Conservation (phyloP, 1,140 invertebrate species). For the Hirudo medicinalis region DNA sequence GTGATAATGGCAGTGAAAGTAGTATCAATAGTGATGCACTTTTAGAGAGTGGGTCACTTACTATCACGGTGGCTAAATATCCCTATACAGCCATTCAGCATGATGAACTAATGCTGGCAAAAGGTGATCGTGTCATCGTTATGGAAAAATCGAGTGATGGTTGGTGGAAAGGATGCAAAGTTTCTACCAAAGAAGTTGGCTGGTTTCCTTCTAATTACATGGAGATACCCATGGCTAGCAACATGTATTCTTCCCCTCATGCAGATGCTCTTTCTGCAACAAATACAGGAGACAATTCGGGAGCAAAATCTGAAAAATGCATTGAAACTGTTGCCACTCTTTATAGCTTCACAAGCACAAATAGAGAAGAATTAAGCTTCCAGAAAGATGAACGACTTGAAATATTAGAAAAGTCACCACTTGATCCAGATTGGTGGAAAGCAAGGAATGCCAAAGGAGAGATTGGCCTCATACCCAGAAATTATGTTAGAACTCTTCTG, state of each 20-base stretch:
- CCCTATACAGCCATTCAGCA: constrained; percentile 92
- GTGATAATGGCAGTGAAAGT: constrained; percentile 19
- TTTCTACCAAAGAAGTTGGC: constrained; percentile 50
- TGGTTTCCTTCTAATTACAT: constrained; percentile 98
- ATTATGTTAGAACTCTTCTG: constrained; percentile 63
- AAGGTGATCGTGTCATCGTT: constrained; percentile 70
- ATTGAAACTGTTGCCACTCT: constrained; percentile 63
- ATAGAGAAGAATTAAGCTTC: constrained; percentile 90
- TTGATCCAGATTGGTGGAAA: constrained; percentile 96
- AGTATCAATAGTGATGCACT: constrained; percentile 11
- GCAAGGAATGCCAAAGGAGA: constrained; percentile 77
- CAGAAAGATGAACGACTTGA: constrained; percentile 76
- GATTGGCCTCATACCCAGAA: constrained; percentile 82
- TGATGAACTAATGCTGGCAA: constrained; percentile 81
- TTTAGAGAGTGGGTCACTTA: constrained; percentile 16
- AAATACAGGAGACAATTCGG: constrained; percentile 15
- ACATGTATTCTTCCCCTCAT: constrained; percentile 75
- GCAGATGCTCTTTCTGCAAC: constrained; percentile 10
- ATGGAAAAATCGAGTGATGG: constrained; percentile 97
- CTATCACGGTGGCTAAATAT: constrained; percentile 80
- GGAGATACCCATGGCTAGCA: constrained; percentile 62
- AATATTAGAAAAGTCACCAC: constrained; percentile 80
- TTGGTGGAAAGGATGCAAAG: constrained; percentile 78
- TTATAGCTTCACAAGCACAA: constrained; percentile 43
- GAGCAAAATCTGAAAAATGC: constrained; percentile 12